Evolutionary conservation across 2,888 invertebrate genomes (phyloP), one percentile per base, ranked within the genome.

Genomic region (Agonopterix arenella): DNA sequence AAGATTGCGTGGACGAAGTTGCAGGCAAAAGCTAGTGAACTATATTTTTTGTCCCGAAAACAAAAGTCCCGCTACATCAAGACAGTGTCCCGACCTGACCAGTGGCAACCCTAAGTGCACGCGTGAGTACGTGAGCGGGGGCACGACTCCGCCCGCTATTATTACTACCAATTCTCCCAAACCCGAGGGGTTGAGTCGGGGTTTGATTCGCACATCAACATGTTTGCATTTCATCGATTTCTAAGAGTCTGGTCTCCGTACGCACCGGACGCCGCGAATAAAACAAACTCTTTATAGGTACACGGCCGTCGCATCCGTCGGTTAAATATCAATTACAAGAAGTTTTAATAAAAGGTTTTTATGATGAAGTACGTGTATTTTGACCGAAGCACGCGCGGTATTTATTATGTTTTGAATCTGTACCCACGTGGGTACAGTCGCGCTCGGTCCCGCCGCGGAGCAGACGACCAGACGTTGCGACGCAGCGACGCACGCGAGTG

Each of bases 191-290:
- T 76, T 70, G 76, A 70, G 73, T 75, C 73, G 73, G 75, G 75
- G 73, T 74, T 77, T 78, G 78, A 83, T 83, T 83, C 83, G 76
- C 84, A 79, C 80, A 85, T 84, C 80, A 82, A 82, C 80, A 76
- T 84, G 81, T 80, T 80, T 80, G 80, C 76, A 64, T 78, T 78
- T 76, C 83, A 84, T 86, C 84, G 85, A 86, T 86, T 84, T 74
- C 68, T 40, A n/a, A 40, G 40, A 40, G 10, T 9, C 40, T 58
- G 59, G 60, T 61, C 62, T 61, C 60, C 52, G 60, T 58, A 52
- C 61, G 63, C 59, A 61, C 50, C 57, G 52, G 56, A 53, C 58
- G 54, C 53, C 48, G 50, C 52, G 46, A 52, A 41, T 53, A 53
- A 54, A 56, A 46, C 53, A 49, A 42, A 46, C 48, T 16, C n/a